Evolutionary conservation across 2,888 invertebrate genomes (phyloP).

Genomic region (Maniola hyperantus): DNA sequence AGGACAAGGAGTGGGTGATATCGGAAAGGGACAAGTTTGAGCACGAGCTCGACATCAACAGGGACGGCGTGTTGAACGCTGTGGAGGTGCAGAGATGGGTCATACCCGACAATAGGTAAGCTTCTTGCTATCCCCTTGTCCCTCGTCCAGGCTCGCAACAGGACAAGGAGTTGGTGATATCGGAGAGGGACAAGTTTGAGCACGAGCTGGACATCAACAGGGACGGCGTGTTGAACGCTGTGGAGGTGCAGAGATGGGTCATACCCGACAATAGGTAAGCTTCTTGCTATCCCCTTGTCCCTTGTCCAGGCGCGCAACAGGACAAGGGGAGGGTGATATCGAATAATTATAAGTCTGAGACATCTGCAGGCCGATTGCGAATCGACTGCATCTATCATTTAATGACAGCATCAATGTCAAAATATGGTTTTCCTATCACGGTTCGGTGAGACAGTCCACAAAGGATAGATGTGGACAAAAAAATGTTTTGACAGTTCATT

Average conservation of each 20-base stretch:
- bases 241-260: slow-evolving; percentile 94
- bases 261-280: slow-evolving; percentile 93
- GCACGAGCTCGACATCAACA: slow-evolving; percentile 91
- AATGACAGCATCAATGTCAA: no score
- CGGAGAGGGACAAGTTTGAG: slow-evolving; percentile 88
- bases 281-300: no score
- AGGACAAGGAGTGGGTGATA: slow-evolving; percentile 84
- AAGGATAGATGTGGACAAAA: no score
- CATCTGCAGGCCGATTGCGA: no score
- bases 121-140: no score
- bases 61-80: slow-evolving; percentile 90
- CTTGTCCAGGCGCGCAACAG: slow-evolving; percentile 78
- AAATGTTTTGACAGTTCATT: no score
- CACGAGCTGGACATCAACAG: slow-evolving; percentile 91
- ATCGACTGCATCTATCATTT: no score
- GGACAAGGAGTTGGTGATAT: slow-evolving; percentile 83
- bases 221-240: slow-evolving; percentile 90
- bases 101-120: slow-evolving; percentile 93
- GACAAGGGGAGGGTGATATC: slow-evolving; percentile 83
- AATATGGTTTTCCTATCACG: no score
- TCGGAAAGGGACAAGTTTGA: slow-evolving; percentile 88
- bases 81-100: slow-evolving; percentile 95
- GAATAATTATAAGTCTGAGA: slow-evolving; percentile 89
- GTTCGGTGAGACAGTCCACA: no score
- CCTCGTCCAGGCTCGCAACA: slow-evolving; percentile 78